Percentiles rank a stretch among this genome's conserved stretches.
phyloP scores from a whole-genome alignment of 2,888 invertebrate genomes.

The Dasypogon diadema region DNA sequence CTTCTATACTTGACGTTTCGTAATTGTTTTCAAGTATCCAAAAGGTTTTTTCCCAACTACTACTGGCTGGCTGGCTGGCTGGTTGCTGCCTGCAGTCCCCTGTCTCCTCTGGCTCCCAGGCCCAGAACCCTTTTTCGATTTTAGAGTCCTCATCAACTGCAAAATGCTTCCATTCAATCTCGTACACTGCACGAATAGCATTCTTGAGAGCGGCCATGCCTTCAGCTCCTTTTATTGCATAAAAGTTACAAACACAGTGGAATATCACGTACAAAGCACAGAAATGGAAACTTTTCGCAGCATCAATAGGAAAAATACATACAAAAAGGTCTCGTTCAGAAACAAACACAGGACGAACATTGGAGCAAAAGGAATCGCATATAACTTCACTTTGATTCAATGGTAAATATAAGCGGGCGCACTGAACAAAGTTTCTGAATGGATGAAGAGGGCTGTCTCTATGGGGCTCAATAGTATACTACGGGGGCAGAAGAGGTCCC shows the following conservation, averaged over 20 bases:
- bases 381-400: constrained; percentile 49
- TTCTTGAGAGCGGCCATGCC: constrained; percentile 47
- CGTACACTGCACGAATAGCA: constrained; percentile 26
- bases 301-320: constrained; percentile 40
- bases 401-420: constrained; percentile 32
- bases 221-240: constrained; percentile 10
- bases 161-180: constrained; percentile 39
- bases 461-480: constrained; percentile 14
- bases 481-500: background rate
- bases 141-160: constrained; percentile 48
- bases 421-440: constrained; percentile 36
- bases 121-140: constrained; percentile 7
- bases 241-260: constrained; percentile 44
- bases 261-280: constrained; percentile 38
- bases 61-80: background rate
- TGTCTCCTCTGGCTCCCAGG: background rate
- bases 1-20: constrained; percentile 57
- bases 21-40: constrained; percentile 59
- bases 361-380: constrained; percentile 43
- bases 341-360: constrained; percentile 42
- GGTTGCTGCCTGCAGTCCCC: background rate
- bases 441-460: constrained; percentile 43
- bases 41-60: constrained; percentile 51
- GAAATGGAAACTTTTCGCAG: constrained; percentile 40
- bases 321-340: constrained; percentile 41